phyloP scores from a whole-genome alignment of 2,797 vertebrate genomes.

The Megalops cyprinoides region DNA sequence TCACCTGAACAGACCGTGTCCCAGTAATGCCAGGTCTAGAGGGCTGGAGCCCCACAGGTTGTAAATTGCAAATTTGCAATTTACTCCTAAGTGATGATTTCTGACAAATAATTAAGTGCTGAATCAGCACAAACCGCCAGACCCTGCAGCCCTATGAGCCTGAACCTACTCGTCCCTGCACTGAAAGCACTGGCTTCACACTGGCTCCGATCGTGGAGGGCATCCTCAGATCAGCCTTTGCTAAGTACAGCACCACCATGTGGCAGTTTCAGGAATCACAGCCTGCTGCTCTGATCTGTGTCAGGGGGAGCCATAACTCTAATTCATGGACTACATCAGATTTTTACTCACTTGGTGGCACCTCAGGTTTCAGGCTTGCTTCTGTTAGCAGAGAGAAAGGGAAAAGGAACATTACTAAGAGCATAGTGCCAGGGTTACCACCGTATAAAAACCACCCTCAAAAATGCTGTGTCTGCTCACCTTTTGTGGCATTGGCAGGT shows the following conservation, averaged over 20 bases:
- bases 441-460: background rate
- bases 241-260: conserved; percentile 18
- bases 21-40: no score
- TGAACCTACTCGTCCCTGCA: background rate
- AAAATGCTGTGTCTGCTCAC: background rate
- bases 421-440: no score
- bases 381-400: conserved; percentile 25
- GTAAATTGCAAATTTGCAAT: no score
- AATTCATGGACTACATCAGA: background rate
- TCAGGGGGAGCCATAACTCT: background rate
- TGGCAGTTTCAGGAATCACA: background rate
- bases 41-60: no score
- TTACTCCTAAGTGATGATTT: no score
- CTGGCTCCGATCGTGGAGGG: background rate
- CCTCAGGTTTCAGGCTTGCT: conserved; percentile 26
- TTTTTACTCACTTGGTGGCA: conserved; percentile 40
- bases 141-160: background rate
- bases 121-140: background rate
- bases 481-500: conserved; percentile 23
- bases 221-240: background rate
- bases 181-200: background rate
- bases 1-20: no score
- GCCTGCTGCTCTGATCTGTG: background rate
- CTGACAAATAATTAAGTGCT: background rate
- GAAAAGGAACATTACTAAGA: background rate